These are phyloP conservation scores for Aradus depressus DNA, from an alignment of 2,888 invertebrate genomes.

Conservation along the genomic window DNA sequence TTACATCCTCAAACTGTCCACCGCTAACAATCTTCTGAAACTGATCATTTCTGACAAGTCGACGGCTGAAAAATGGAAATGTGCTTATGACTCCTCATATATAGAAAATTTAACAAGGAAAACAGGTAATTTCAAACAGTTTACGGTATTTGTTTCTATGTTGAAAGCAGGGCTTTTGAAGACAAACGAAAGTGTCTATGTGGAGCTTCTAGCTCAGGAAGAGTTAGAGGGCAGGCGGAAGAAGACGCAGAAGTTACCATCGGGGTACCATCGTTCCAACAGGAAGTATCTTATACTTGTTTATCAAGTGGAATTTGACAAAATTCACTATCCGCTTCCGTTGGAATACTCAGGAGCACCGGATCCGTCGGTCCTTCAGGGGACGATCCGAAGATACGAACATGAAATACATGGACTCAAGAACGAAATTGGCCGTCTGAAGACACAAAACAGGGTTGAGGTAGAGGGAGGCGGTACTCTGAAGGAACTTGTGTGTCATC, in stretches of 20 bases:
- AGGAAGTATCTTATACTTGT: conserved; percentile 44
- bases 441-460: neutral
- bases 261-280: conserved; percentile 33
- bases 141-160: conserved; percentile 44
- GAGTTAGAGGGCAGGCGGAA: conserved; percentile 41
- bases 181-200: conserved; percentile 43
- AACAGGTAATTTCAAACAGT: conserved; percentile 46
- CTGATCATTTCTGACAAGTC: conserved; percentile 42
- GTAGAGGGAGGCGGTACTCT: neutral
- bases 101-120: conserved; percentile 45
- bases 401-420: conserved; percentile 38
- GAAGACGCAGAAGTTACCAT: conserved; percentile 30
- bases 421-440: conserved; percentile 11
- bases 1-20: conserved; percentile 41
- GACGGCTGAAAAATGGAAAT: conserved; percentile 45
- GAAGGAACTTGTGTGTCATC: neutral
- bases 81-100: conserved; percentile 43
- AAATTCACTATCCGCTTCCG: conserved; percentile 45
- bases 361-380: conserved; percentile 41
- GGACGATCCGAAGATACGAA: conserved; percentile 41
- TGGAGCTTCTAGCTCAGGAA: conserved; percentile 43
- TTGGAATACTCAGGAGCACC: conserved; percentile 45
- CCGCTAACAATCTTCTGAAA: conserved; percentile 38
- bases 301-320: conserved; percentile 45
- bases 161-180: conserved; percentile 44